Conservation (phyloP, 1,140 invertebrate genomes). For the Pogonognathellus flavescens region DNA sequence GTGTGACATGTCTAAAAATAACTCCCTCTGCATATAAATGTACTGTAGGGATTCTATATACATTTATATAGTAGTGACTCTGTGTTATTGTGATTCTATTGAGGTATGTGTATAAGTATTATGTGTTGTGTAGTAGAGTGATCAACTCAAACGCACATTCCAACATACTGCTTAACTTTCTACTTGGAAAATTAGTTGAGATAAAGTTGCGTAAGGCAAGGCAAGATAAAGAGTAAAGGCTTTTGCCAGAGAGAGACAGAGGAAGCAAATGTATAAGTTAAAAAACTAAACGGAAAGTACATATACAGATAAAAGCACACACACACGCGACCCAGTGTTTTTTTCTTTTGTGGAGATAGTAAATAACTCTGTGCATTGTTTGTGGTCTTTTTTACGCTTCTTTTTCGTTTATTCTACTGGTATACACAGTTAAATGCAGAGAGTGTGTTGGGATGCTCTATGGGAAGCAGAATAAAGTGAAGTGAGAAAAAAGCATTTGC, state of each 20-base stretch:
- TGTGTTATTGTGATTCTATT: not conserved
- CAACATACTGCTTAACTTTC: not conserved
- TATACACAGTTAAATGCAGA: no score
- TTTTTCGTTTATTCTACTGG: no score
- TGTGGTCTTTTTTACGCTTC: no score
- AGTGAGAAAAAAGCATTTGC: not conserved
- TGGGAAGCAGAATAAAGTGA: no score
- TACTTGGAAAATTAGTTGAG: no score
- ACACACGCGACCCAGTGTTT: not conserved
- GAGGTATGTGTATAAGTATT: no score
- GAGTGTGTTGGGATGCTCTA: no score
- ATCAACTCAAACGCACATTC: not conserved
- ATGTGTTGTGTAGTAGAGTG: no score
- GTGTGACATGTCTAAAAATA: conserved; percentile 36
- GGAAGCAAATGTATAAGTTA: not conserved
- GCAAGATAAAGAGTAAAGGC: not conserved
- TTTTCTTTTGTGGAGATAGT: not conserved
- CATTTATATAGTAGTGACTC: no score
- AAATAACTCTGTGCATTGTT: not conserved
- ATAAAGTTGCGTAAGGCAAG: not conserved
- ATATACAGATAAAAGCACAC: not conserved
- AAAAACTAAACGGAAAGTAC: not conserved
- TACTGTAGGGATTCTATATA: no score
- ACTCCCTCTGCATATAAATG: not conserved
- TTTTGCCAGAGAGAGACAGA: not conserved